Base-by-base conservation (phyloP, 2,113 vertebrate species). In the Electrona antarctica region DNA sequence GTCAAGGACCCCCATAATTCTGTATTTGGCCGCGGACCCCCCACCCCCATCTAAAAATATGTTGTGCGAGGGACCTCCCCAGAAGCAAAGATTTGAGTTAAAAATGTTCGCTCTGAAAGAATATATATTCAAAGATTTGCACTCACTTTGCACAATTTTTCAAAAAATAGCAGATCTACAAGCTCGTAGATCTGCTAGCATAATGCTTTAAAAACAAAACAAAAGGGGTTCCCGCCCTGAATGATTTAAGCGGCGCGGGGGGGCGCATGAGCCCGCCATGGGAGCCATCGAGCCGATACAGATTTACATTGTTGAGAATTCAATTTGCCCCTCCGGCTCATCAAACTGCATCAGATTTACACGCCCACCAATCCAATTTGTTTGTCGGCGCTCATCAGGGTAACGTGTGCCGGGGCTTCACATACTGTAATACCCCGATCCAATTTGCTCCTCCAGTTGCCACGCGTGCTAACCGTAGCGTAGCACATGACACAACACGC, bases 241-340 rank as follows among this genome's bases (percentile, higher is more conserved):
- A 85, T 90, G 91, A 93, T 93, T 93, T 93, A 92, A 92, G 91
- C 92, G 73, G 85, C 47, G 77, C 92, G 90, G 1, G 70, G 70
- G 29, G 51, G 66, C 45, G 54, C 21, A 21, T 21, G 48, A 64
- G 69, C 60, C 49, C 74, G 78, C 9, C 72, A 64, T 46, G 21
- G 55, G 71, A 88, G 77, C 81, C 93, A 92, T 91, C 88, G 92
- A 92, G 93, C 91, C 91, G 90, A 91, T 91, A 90, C 94, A 94
- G 92, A 92, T 93, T 95, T 90, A 92, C 93, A 94, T 94, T 93
- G 93, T 88, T 88, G 92, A 94, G 93, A 95, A 95, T 95, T 94
- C 94, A 95, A 95, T 96, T 96, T 94, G 93, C 88, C 90, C 91
- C 91, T 90, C 88, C 91, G 92, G 89, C 87, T 91, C 86, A 84